Conservation (phyloP, 2,797 vertebrate genomes). For the Coranthus polyacanthus region DNA sequence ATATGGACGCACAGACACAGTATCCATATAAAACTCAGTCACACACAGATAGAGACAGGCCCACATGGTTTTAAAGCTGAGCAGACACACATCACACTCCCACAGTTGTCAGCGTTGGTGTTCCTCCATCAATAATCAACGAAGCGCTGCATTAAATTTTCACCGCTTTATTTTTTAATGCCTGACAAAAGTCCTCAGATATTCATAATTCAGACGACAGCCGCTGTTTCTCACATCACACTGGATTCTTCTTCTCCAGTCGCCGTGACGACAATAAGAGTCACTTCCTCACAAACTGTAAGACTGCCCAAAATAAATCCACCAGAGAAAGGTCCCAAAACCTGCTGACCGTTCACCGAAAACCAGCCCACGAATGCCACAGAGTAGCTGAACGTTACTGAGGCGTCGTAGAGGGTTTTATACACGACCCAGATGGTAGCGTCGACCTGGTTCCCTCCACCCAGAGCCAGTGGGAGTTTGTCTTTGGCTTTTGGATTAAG, state of each 20-base stretch:
- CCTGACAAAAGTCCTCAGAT: slow-evolving; percentile 82
- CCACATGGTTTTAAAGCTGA: slow-evolving; percentile 16
- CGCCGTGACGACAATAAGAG: slow-evolving; percentile 47
- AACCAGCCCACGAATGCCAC: not conserved
- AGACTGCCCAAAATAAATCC: not conserved
- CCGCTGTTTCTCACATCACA: slow-evolving; percentile 75
- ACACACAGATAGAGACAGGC: not conserved
- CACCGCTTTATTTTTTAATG: slow-evolving; percentile 85
- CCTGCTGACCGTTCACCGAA: not conserved
- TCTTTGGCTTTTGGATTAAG: too few relatives aligned
- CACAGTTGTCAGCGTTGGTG: slow-evolving; percentile 72
- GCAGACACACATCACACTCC: slow-evolving; percentile 36
- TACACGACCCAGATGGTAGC: too few relatives aligned
- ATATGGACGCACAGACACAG: slow-evolving; percentile 1
- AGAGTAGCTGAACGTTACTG: too few relatives aligned
- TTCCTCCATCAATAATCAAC: slow-evolving; percentile 80
- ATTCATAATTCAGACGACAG: slow-evolving; percentile 86
- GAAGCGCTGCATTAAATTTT: slow-evolving; percentile 79
- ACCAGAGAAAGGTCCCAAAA: slow-evolving; percentile 14
- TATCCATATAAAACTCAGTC: slow-evolving; percentile 11
- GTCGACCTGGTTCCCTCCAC: too few relatives aligned
- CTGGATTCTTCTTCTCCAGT: slow-evolving; percentile 57
- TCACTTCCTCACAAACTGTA: slow-evolving; percentile 36
- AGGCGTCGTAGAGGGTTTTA: too few relatives aligned
- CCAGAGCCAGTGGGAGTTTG: too few relatives aligned